These are phyloP conservation scores for Parasteatoda lunata DNA, from an alignment of 2,888 invertebrate genomes.

Conservation along the genomic window DNA sequence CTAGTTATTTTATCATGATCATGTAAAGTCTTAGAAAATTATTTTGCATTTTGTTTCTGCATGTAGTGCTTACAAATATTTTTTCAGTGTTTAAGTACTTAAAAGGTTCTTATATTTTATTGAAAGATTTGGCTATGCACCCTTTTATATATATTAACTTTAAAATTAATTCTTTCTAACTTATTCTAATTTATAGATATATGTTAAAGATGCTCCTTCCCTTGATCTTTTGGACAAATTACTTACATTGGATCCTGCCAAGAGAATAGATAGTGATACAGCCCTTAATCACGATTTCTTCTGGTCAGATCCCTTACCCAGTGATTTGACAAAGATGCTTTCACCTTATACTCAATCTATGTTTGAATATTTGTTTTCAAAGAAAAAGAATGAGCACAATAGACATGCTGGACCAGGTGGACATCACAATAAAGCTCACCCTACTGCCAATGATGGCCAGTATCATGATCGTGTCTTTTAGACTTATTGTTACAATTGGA, in stretches of 20 bases:
- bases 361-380: constrained; percentile 86
- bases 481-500: not conserved
- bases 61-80: too few relatives aligned
- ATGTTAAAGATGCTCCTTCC: constrained; percentile 92
- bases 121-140: too few relatives aligned
- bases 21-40: too few relatives aligned
- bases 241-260: constrained; percentile 91
- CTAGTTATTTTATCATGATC: too few relatives aligned
- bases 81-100: too few relatives aligned
- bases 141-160: too few relatives aligned
- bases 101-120: too few relatives aligned
- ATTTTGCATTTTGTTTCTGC: too few relatives aligned
- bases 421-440: constrained; percentile 71
- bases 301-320: constrained; percentile 98
- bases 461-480: constrained; percentile 91
- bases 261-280: constrained; percentile 89
- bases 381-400: constrained; percentile 35
- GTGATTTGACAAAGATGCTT: constrained; percentile 91
- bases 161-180: too few relatives aligned
- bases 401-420: constrained; percentile 22
- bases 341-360: constrained; percentile 92
- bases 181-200: constrained; percentile 78
- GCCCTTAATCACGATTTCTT: constrained; percentile 98
- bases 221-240: constrained; percentile 95
- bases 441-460: constrained; percentile 80